Evolutionary conservation across 2,113 vertebrate species (phyloP).

Genomic region (Narcine bancroftii): DNA sequence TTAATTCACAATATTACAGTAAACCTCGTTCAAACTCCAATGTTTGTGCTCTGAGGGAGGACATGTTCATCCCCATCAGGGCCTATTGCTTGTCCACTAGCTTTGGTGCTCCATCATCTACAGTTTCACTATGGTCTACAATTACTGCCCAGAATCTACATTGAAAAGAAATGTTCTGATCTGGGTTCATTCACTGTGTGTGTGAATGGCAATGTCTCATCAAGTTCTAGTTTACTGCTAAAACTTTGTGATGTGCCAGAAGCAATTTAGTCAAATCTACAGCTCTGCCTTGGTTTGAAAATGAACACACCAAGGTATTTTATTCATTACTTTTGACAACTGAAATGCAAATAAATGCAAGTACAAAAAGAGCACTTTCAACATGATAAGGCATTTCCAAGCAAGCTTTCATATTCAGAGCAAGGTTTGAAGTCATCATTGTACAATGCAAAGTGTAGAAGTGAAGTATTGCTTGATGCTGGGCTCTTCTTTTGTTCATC

Average conservation of each 20-base stretch:
- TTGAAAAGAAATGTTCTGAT: background rate
- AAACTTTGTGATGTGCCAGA: background rate
- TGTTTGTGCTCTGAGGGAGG: background rate
- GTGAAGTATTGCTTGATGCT: background rate
- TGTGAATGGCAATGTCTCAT: background rate
- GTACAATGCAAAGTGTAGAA: background rate
- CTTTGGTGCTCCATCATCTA: background rate
- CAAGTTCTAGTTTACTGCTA: background rate
- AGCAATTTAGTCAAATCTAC: slow-evolving; percentile 21
- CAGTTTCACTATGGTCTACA: background rate
- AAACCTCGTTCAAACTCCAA: background rate
- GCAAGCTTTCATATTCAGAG: slow-evolving; percentile 4
- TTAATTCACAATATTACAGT: background rate
- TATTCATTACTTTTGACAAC: slow-evolving; percentile 17
- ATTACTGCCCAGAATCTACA: background rate
- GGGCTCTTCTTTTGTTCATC: background rate
- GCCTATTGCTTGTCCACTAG: background rate
- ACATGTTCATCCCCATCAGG: background rate
- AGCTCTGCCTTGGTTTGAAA: slow-evolving; percentile 6
- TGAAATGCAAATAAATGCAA: slow-evolving; percentile 29
- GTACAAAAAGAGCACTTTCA: slow-evolving; percentile 18
- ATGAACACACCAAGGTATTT: background rate
- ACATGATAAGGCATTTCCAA: slow-evolving; percentile 29
- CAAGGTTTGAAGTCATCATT: slow-evolving; percentile 1
- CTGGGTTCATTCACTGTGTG: background rate